A percentile compares a stretch with the other conserved stretches of the same genome.
Evolutionary conservation across 1,140 invertebrate species (phyloP).

Genomic region (Drosophila virilis): DNA sequence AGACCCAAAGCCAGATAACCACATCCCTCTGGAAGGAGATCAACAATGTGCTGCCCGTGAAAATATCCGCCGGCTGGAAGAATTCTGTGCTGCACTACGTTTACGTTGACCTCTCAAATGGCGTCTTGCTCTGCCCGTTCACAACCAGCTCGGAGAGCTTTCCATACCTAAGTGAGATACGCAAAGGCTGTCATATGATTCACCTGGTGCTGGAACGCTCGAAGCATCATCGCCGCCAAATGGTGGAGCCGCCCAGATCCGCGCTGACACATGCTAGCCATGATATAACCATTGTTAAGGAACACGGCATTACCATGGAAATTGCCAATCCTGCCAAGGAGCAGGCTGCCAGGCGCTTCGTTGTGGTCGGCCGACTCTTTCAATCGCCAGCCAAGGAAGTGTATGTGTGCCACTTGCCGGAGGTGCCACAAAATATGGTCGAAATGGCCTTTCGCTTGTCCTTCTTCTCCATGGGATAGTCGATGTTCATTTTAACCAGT

Average conservation of each 20-base stretch:
- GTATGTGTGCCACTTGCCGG: slow-evolving; percentile 92
- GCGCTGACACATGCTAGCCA: slow-evolving; percentile 84
- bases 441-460: slow-evolving; percentile 91
- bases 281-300: slow-evolving; percentile 89
- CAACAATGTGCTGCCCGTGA: slow-evolving; percentile 87
- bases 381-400: slow-evolving; percentile 90
- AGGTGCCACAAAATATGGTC: slow-evolving; percentile 91
- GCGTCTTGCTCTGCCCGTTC: slow-evolving; percentile 66
- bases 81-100: slow-evolving; percentile 73
- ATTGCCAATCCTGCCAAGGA: slow-evolving; percentile 26
- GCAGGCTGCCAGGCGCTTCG: slow-evolving; percentile 45
- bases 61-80: slow-evolving; percentile 84
- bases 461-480: slow-evolving; percentile 83
- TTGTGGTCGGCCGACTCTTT: slow-evolving; percentile 88
- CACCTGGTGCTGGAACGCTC: slow-evolving; percentile 89
- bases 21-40: slow-evolving; percentile 90
- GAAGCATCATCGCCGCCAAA: slow-evolving; percentile 85
- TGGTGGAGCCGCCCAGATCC: slow-evolving; percentile 85
- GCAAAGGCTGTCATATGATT: slow-evolving; percentile 88
- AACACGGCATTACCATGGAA: slow-evolving; percentile 71
- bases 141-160: slow-evolving; percentile 73
- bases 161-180: slow-evolving; percentile 88
- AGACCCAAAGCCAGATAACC: slow-evolving; percentile 89
- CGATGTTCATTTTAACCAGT: background rate
- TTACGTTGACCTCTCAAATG: slow-evolving; percentile 75